Evolutionary conservation across 2,888 invertebrate genomes (phyloP), one percentile per base, ranked within the genome.

Genomic region (Melanophora roralis): DNA sequence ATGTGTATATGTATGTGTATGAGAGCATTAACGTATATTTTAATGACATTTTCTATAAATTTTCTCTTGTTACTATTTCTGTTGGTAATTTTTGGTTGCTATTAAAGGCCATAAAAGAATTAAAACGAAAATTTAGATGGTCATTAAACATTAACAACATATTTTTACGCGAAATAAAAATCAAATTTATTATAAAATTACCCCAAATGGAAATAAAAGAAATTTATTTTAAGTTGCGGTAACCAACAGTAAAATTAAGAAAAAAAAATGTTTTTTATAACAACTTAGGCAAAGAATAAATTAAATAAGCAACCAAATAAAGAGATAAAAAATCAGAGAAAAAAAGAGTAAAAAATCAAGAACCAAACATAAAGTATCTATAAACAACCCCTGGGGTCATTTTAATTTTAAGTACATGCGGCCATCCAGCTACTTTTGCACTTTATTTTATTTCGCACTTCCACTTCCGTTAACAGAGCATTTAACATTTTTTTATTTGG

Each of bases 81-180:
- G 59, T 71, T 60, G 64, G 62, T 64, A 68, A 68, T 73, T 80
- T 76, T 45, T 76, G 80, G 76, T 76, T 72, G 64, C 55, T 45
- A 72, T 67, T 49, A 72, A 76, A 76, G 68, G 62, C 80, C 72
- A 76, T 76, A 80, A 80, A 80, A 68, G 72, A 73, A 72, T 80
- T 76, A 80, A 80, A 65, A 80, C 45, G 80, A 80, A 76, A 76
- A 76, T 80, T 76, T 80, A 80, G 80, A 80, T 72, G 76, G 72
- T 38, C 80, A 80, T 80, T 76, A 80, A 73, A 76, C 72, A 76
- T 76, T 80, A 68, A 80, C 80, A 77, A 49, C 57, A 71, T n/a
- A n/a, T 77, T 77, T 77, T 77, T 71, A 77, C 76, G 76, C 76
- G 76, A 43, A 55, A 77, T 77, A 71, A 77, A 77, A 77, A 77